Evolutionary conservation across 2,888 invertebrate species (phyloP), one percentile per base, ranked within the genome.

Genomic region (Tinea pellionella): DNA sequence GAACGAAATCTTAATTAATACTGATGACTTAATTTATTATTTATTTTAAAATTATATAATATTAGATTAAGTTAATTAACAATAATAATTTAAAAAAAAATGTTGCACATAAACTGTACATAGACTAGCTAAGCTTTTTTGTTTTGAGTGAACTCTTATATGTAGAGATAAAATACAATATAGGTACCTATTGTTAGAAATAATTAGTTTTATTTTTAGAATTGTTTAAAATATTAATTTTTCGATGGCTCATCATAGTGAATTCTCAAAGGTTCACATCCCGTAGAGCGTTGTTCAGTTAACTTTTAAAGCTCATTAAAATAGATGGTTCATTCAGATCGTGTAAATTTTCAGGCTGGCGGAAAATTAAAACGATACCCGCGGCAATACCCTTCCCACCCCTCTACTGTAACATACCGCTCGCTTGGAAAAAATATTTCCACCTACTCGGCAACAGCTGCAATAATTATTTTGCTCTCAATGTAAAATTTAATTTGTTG

Each of bases 361-460:
- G 87, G 87, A 87, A 87, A 87, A 87, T 87, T 86, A 86, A 86
- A 86, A 87, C 76, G 77, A 73, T 76, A 78, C 86, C 84, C 80
- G 78, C 66, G 80, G 86, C 85, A 72, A 66, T 64, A 63, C 66
- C 66, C 63, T 63, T 63, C 64, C 67, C 53, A 64, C 16, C 9
- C 53, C 64, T 67, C 66, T 65, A 30, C 30, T 13, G 47, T 16
- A 47, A 16, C 62, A 64, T 64, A 66, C 62, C 63, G 63, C 63
- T 68, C 69, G 74, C 72, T 73, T 13, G 41, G 47, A 47, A 47
- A 47, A 47, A 47, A 47, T 47, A 47, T 47, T 47, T 47, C 13
- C n/a, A 47, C 47, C 47, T 16, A 47, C 47, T 47, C 47, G 47
- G 47, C 47, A 47, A 47, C 47, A 47, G 47, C 47, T 47, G 47